These are phyloP conservation scores for Psylliodes chrysocephalus DNA, from an alignment of 2,888 invertebrate genomes.

Conservation along the genomic window DNA sequence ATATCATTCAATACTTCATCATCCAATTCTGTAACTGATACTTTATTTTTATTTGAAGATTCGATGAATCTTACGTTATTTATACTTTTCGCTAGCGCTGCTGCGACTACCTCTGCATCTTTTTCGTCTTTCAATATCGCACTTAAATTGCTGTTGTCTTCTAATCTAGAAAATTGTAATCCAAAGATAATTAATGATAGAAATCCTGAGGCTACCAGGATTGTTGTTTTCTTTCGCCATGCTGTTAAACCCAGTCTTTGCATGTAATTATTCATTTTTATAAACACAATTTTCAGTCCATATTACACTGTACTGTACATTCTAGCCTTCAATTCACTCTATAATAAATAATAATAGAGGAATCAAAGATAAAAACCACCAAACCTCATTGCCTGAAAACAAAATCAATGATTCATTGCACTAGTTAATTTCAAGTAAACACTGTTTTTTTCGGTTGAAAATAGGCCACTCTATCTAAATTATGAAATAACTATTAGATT, in stretches of 20 bases:
- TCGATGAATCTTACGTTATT: conserved; percentile 25
- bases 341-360: not conserved
- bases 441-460: not conserved
- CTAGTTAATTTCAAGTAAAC: not conserved
- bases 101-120: conserved; percentile 47
- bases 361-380: not conserved
- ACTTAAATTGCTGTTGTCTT: conserved; percentile 40
- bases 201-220: conserved; percentile 61
- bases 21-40: conserved; percentile 42
- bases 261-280: conserved; percentile 52
- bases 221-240: conserved; percentile 66
- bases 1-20: conserved; percentile 60
- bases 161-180: conserved; percentile 61
- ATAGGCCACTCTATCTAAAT: not conserved
- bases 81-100: conserved; percentile 50
- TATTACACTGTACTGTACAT: not conserved
- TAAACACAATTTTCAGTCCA: not conserved
- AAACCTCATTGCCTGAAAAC: conserved; percentile 3
- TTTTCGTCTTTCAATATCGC: conserved; percentile 43
- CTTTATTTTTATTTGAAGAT: conserved; percentile 30
- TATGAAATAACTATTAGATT: not conserved
- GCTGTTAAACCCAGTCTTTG: conserved; percentile 64
- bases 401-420: conserved; percentile 25
- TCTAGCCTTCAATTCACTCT: not conserved
- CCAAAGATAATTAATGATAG: conserved; percentile 64